Conservation (phyloP, 1,140 invertebrate genomes). For the Danaus melanippus region DNA sequence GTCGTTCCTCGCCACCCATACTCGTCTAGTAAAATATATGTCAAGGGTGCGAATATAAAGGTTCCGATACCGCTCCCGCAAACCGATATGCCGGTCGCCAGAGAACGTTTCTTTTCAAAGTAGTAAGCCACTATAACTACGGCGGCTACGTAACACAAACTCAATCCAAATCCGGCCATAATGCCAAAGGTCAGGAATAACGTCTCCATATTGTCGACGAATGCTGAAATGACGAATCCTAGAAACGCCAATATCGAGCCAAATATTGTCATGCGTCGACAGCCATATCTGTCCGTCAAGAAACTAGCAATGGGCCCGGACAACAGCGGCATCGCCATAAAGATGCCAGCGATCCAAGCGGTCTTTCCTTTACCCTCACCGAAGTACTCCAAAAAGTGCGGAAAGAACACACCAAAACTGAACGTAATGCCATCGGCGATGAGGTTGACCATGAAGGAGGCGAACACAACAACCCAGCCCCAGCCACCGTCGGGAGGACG, state of each 20-base stretch:
- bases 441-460: constrained; percentile 91
- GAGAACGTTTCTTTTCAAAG: constrained; percentile 92
- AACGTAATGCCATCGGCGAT: constrained; percentile 93
- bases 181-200: constrained; percentile 90
- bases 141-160: constrained; percentile 90
- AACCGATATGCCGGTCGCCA: constrained; percentile 94
- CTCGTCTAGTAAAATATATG: constrained; percentile 80
- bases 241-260: constrained; percentile 83
- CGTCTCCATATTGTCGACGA: constrained; percentile 82
- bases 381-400: constrained; percentile 86
- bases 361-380: constrained; percentile 87
- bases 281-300: constrained; percentile 89
- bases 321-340: constrained; percentile 91
- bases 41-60: constrained; percentile 92
- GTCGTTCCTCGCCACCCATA: constrained; percentile 91
- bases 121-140: constrained; percentile 97
- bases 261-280: constrained; percentile 84
- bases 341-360: constrained; percentile 90
- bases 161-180: constrained; percentile 88
- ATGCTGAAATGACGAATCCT: constrained; percentile 88
- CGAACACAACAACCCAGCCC: constrained; percentile 87
- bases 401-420: constrained; percentile 88
- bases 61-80: constrained; percentile 93
- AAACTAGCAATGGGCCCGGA: constrained; percentile 92
- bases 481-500: constrained; percentile 83